Conservation (phyloP, 2,797 vertebrate species). For the Lemur catta region DNA sequence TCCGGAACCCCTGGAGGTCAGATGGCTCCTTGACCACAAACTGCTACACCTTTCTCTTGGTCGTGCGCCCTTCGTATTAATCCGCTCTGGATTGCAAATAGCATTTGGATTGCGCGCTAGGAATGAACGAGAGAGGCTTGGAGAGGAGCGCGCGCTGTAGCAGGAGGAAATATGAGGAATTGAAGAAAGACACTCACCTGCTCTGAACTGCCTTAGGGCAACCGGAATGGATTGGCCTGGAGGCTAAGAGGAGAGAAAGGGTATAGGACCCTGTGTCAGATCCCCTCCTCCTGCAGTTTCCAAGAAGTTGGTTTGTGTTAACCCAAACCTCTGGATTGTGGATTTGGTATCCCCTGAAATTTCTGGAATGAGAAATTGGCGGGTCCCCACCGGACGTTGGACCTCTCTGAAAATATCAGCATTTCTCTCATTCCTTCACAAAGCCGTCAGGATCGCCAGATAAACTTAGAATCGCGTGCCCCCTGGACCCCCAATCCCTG, state of each 20-base stretch:
- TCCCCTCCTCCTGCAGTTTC: background rate
- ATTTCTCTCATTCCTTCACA: background rate
- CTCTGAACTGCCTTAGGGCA: background rate
- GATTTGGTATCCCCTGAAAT: background rate
- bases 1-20: background rate
- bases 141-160: background rate
- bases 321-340: background rate
- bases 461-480: background rate
- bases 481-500: background rate
- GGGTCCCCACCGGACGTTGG: accelerated
- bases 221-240: background rate
- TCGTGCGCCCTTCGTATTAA: background rate
- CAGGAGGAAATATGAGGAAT: background rate
- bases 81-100: background rate
- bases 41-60: background rate
- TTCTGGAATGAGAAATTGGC: background rate
- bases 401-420: background rate
- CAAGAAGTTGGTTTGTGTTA: background rate
- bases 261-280: background rate
- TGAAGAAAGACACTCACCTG: accelerated
- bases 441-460: background rate
- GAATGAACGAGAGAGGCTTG: background rate
- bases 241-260: background rate
- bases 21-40: background rate
- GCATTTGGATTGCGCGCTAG: background rate